These are phyloP conservation scores for Agrilus planipennis DNA, from an alignment of 1,140 invertebrate genomes.

Conservation along the genomic window DNA sequence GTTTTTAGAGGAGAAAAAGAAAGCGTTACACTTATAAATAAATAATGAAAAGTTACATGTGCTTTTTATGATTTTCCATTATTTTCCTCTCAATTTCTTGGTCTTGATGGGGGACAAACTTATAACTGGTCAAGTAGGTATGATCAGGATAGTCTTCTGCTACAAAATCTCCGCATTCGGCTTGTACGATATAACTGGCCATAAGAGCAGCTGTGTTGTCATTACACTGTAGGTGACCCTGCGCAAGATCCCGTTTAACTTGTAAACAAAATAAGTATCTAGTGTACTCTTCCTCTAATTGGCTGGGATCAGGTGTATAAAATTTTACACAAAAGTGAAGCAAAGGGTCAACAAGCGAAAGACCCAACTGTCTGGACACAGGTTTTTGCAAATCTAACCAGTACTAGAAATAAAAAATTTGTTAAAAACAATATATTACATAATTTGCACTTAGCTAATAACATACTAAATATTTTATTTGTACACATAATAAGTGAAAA, in stretches of 20 bases:
- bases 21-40: too few relatives aligned
- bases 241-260: conserved; percentile 89
- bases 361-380: conserved; percentile 87
- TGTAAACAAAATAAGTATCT: conserved; percentile 94
- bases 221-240: conserved; percentile 87
- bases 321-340: conserved; percentile 93
- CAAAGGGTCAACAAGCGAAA: conserved; percentile 74
- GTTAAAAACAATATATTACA: too few relatives aligned
- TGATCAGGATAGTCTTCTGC: conserved; percentile 97
- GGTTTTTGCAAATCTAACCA: conserved; percentile 98
- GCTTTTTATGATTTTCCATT: conserved; percentile 98
- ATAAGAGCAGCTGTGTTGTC: conserved; percentile 97
- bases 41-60: conserved; percentile 61
- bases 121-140: conserved; percentile 87
- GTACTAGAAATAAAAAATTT: conserved; percentile 73
- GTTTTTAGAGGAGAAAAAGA: too few relatives aligned
- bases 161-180: conserved; percentile 95
- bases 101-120: conserved; percentile 94
- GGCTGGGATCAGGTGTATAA: conserved; percentile 95
- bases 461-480: too few relatives aligned
- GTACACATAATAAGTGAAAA: too few relatives aligned
- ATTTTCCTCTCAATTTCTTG: conserved; percentile 87
- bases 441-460: too few relatives aligned
- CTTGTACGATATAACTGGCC: conserved; percentile 97
- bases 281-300: conserved; percentile 97